These are phyloP conservation scores for Chaitophorus viminalis DNA, from an alignment of 2,888 invertebrate species.

Conservation along the genomic window DNA sequence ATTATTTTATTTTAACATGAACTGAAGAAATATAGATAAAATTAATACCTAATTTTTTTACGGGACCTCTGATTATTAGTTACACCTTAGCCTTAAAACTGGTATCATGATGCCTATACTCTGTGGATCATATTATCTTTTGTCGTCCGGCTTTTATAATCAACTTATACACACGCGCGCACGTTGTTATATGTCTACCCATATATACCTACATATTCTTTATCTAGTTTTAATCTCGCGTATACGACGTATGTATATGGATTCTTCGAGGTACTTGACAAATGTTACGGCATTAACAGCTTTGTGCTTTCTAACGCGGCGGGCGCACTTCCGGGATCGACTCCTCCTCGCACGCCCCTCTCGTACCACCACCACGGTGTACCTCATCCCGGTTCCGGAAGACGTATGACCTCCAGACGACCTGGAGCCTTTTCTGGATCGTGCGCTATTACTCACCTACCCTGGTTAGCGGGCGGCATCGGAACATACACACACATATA, in stretches of 20 bases:
- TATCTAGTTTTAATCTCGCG: neutral
- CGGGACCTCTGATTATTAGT: no score
- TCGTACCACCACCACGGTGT: neutral
- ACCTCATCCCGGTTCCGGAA: conserved; percentile 33
- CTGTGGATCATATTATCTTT: no score
- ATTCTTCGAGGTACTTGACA: conserved; percentile 4
- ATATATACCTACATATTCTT: no score
- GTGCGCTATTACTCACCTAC: conserved; percentile 31
- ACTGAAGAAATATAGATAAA: no score
- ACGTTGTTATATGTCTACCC: no score
- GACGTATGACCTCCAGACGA: conserved; percentile 53
- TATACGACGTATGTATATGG: neutral
- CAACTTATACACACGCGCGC: neutral
- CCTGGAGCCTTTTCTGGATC: conserved; percentile 2
- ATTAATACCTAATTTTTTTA: no score
- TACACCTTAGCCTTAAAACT: no score
- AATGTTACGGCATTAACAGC: conserved; percentile 46
- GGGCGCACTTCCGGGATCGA: conserved; percentile 39
- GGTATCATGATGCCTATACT: no score
- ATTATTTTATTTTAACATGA: no score
- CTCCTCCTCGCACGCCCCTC: no score
- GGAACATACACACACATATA: no score
- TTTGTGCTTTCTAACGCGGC: conserved; percentile 50
- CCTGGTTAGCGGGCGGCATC: neutral
- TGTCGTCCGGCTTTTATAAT: neutral